These are phyloP conservation scores for Laterallus jamaicensis DNA, from an alignment of 2,113 vertebrate species.

Conservation along the genomic window DNA sequence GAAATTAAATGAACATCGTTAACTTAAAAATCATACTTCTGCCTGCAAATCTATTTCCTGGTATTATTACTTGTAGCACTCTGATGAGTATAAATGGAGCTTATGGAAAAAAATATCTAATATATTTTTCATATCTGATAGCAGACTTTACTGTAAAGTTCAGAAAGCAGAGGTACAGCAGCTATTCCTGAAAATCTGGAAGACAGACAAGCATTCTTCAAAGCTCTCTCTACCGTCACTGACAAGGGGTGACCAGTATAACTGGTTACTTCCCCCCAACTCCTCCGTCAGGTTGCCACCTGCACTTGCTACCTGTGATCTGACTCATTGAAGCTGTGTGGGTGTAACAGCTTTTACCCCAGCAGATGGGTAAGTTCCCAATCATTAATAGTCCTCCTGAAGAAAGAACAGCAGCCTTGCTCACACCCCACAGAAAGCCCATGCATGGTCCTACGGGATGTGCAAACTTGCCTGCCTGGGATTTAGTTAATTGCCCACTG, in stretches of 20 bases:
- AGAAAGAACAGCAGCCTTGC: neutral
- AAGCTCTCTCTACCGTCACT: neutral
- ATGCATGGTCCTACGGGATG: neutral
- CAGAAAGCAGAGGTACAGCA: neutral
- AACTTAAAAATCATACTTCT: conserved; percentile 64
- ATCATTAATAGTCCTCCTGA: neutral
- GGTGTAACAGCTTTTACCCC: conserved; percentile 75
- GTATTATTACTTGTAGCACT: conserved; percentile 42
- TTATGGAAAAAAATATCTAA: conserved; percentile 17
- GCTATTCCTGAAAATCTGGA: neutral
- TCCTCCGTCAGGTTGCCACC: conserved; percentile 58
- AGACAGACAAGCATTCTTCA: neutral
- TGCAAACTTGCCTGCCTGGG: neutral
- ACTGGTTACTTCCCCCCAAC: neutral
- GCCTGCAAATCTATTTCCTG: conserved; percentile 56
- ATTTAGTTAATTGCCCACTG: neutral
- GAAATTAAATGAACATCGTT: conserved; percentile 71
- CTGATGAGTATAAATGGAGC: conserved; percentile 62
- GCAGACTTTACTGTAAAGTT: neutral
- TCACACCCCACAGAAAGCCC: rapidly evolving
- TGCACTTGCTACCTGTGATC: conserved; percentile 56
- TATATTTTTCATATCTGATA: conserved; percentile 27
- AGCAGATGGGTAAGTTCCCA: conserved; percentile 69
- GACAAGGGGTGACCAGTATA: rapidly evolving
- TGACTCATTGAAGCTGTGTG: conserved; percentile 69